phyloP scores from a whole-genome alignment of 2,888 invertebrate genomes.

The Pimpla rufipes region DNA sequence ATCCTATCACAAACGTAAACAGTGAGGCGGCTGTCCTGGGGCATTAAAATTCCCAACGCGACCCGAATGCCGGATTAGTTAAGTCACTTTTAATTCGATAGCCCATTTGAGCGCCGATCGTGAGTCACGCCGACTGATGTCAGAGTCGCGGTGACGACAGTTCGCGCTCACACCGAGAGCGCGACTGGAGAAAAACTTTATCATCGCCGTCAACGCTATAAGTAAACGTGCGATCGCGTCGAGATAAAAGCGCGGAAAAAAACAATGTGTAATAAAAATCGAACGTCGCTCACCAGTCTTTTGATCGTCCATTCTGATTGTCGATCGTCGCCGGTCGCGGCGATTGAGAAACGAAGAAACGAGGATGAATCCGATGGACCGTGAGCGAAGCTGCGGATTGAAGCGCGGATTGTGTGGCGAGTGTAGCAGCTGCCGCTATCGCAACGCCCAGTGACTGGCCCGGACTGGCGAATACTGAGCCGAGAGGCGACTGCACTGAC shows the following conservation, averaged over 20 bases:
- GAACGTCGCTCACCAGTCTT: constrained; percentile 57
- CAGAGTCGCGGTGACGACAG: constrained; percentile 51
- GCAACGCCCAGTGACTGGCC: constrained; percentile 34
- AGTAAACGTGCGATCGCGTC: too few species aligned
- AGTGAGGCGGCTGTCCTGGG: not conserved
- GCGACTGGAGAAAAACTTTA: constrained; percentile 44
- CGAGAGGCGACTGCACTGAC: constrained; percentile 8
- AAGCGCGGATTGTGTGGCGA: not conserved
- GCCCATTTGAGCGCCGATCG: constrained; percentile 13
- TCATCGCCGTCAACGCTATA: not conserved
- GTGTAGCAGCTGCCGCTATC: constrained; percentile 2
- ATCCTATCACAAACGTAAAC: not conserved
- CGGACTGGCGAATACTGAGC: constrained; percentile 20
- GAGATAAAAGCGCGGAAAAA: constrained; percentile 26
- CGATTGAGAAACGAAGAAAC: not conserved
- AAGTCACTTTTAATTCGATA: constrained; percentile 24
- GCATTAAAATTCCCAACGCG: not conserved
- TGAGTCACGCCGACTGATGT: constrained; percentile 56
- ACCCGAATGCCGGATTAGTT: not conserved
- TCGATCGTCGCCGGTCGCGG: constrained; percentile 3
- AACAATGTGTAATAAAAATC: constrained; percentile 7
- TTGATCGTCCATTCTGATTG: constrained; percentile 65
- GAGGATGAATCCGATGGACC: constrained; percentile 21
- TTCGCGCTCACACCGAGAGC: constrained; percentile 40
- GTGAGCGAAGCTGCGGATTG: constrained; percentile 37